Base-by-base conservation (phyloP, 2,888 invertebrate species). In the Calliphora vomitoria region DNA sequence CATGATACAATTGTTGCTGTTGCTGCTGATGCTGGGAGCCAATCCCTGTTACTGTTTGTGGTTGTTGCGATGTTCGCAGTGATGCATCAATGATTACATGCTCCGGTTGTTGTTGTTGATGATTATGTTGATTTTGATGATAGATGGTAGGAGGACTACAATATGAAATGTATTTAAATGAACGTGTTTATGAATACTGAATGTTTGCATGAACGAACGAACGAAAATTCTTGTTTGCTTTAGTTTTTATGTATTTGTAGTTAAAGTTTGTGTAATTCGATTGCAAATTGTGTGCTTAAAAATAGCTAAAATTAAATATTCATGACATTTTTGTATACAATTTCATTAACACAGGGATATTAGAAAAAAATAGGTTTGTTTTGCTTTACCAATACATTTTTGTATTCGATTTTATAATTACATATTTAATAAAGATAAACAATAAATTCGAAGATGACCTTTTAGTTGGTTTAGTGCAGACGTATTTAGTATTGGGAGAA, bases 21-120 rank as follows among this genome's bases (percentile, higher is more conserved):
- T 86, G 80, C 20, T 85, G 85, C 25, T 75, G 89, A 62, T 90
- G 89, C 85, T 89, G 88, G 82, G 90, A 88, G 85, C 90, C 89
- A 76, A 81, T 80, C 86, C 74, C 64, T 88, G 85, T 88, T 76
- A 87, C 85, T 44, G 89, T 89, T 75, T 89, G 89, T 76, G 86
- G 88, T 72, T 89, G 90, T 53, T 83, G 89, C 69, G 83, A 86
- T 69, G 55, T 89, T 66, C 71, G 89, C 75, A 68, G 89, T 62
- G 75, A 85, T 71, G 69, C 69, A 86, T 85, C 87, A 71, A 78
- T 83, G 74, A 83, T 64, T 41, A 81, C 76, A 81, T 81, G 80
- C 47, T 72, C 71, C 25, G 83, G 44, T 64, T 81, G 87, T 35
- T 71, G 76, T 38, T 87, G 44, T 35, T 75, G 76, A 31, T 87